Evolutionary conservation across 2,113 vertebrate species (phyloP), one percentile per base, ranked within the genome.

Genomic region (Pseudopipra pipra): DNA sequence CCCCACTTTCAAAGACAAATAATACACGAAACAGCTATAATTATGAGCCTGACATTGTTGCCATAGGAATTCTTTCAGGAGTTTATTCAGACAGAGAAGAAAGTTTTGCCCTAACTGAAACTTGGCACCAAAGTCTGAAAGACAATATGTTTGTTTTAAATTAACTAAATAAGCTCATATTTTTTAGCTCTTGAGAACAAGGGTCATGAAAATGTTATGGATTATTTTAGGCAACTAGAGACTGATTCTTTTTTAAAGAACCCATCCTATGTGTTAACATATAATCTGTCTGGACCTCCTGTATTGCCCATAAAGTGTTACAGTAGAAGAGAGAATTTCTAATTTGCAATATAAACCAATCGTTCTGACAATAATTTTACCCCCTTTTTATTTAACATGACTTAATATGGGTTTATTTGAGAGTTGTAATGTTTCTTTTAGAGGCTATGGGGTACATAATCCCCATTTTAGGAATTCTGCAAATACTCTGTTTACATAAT

Each of bases 1-100:
- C 43, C 70, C 75, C 55, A 85, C 33, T 75, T 96, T 95, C 84
- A 94, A 84, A 93, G 77, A 89, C 54, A 96, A 95, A 91, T 94
- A 95, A 78, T 49, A 75, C 52, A 91, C 1, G 2, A 65, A 89
- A 85, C 54, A 61, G 67, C 81, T 93, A 59, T 85, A 87, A 95
- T 83, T 92, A 76, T 49, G 20, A 88, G 46, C 62, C 77, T 92
- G 92, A 91, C 76, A 47, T 39, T 91, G 61, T 55, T 95, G 78
- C 52, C 59, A 44, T 44, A 84, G 92, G 73, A 94, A 90, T 79
- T 74, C 46, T 65, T 93, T 55, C 19, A 80, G 81, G 35, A 87
- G 39, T 96, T 82, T 92, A 71, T 58, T 56, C 54, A 94, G 70
- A 86, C 66, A 65, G 87, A 54, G 83, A 97, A 87, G 47, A 58